Conservation (phyloP, 2,797 vertebrate genomes). For the Thaleichthys pacificus region DNA sequence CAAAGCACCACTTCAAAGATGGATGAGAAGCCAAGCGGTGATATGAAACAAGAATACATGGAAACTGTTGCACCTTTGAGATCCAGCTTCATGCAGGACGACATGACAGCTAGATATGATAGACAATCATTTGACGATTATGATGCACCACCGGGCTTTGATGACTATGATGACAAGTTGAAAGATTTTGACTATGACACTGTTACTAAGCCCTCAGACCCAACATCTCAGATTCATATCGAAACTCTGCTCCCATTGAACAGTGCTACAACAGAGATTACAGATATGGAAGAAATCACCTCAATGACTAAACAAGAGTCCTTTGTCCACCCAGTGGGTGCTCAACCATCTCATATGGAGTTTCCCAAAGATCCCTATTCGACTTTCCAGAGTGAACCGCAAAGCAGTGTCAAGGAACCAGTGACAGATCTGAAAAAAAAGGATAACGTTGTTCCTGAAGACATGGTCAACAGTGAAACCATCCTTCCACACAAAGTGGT, state of each 20-base stretch:
- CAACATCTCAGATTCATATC: constrained; percentile 39
- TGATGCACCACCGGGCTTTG: constrained; percentile 45
- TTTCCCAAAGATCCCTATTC: constrained; percentile 63
- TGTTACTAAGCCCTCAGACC: constrained; percentile 47
- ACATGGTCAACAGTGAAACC: constrained; percentile 30
- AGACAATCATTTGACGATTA: constrained; percentile 67
- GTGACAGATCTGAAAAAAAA: constrained; percentile 32
- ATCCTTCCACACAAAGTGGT: constrained; percentile 22
- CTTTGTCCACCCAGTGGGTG: constrained; percentile 30
- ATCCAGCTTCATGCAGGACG: constrained; percentile 44
- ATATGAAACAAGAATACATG: constrained; percentile 39
- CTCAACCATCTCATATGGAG: constrained; percentile 45
- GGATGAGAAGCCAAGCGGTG: constrained; percentile 47
- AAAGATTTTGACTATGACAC: constrained; percentile 37
- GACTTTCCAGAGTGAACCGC: constrained; percentile 51
- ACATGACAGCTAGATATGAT: constrained; percentile 38
- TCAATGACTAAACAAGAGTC: constrained; percentile 42
- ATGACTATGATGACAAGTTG: constrained; percentile 39
- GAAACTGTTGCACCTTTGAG: constrained; percentile 38
- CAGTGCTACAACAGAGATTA: constrained; percentile 17
- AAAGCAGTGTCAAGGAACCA: constrained; percentile 34
- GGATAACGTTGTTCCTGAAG: constrained; percentile 26
- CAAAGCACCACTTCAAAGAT: constrained; percentile 20
- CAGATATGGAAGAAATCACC: constrained; percentile 24
- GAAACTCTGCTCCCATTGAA: constrained; percentile 33